Evolutionary conservation across 2,888 invertebrate genomes (phyloP).

Genomic region (Odontocerum albicorne): DNA sequence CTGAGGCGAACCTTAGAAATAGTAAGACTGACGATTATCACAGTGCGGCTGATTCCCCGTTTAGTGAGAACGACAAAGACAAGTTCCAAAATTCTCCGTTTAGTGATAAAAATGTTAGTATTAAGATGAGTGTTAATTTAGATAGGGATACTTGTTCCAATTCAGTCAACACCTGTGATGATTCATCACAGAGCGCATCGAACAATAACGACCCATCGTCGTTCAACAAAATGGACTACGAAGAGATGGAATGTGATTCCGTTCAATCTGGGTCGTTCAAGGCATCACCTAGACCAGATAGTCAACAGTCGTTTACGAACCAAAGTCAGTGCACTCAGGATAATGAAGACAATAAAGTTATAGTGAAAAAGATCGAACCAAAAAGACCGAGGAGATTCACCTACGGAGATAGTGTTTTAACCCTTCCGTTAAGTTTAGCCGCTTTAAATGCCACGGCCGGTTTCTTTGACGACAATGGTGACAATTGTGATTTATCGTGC

Average conservation of each 20-base stretch:
- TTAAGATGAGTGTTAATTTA: conserved; percentile 29
- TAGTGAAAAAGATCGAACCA: background rate
- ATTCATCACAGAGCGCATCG: conserved; percentile 5
- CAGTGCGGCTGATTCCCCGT: conserved; percentile 45
- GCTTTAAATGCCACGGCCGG: conserved; percentile 29
- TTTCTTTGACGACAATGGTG: background rate
- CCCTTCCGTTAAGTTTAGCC: conserved; percentile 31
- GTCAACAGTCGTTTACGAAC: conserved; percentile 5
- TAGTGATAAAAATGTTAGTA: conserved; percentile 19
- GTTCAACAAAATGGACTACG: background rate
- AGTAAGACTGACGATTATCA: conserved; percentile 24
- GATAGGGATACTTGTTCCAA: conserved; percentile 26
- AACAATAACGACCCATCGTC: conserved; percentile 27
- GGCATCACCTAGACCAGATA: background rate
- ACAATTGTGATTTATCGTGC: conserved; percentile 39
- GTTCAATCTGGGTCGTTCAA: conserved; percentile 7
- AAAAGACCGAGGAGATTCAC: conserved; percentile 24
- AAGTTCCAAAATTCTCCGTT: background rate
- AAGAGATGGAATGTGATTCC: conserved; percentile 16
- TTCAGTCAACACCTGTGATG: conserved; percentile 6
- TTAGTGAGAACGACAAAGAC: conserved; percentile 39
- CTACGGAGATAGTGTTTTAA: conserved; percentile 31
- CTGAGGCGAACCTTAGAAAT: background rate
- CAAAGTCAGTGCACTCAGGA: conserved; percentile 1
- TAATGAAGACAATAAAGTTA: conserved; percentile 1